Conservation (phyloP, 2,888 invertebrate species). For the Caenorhabditis angaria region DNA sequence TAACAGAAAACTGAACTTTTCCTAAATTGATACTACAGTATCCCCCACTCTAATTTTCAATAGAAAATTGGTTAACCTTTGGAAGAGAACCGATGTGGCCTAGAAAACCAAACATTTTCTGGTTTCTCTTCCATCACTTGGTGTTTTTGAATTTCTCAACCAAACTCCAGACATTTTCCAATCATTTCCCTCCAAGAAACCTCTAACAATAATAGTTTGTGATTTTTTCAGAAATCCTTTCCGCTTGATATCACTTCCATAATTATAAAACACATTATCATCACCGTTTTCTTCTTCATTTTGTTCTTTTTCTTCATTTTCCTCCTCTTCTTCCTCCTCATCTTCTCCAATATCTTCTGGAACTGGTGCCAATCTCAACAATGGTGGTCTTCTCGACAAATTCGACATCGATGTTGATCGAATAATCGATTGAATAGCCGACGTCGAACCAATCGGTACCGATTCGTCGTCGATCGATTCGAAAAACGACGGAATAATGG, state of each 20-base stretch:
- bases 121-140: not conserved
- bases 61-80: too few relatives aligned
- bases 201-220: not conserved
- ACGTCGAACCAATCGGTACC: not conserved
- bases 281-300: conserved; percentile 9
- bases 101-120: not conserved
- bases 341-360: conserved; percentile 46
- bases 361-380: conserved; percentile 52
- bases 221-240: conserved; percentile 9
- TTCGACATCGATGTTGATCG: conserved; percentile 25
- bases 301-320: not conserved
- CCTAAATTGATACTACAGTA: too few relatives aligned
- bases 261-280: conserved; percentile 14
- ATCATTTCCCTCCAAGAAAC: not conserved
- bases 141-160: not conserved
- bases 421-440: conserved; percentile 11
- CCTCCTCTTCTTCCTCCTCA: conserved; percentile 32
- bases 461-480: conserved; percentile 18
- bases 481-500: conserved; percentile 32
- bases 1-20: too few relatives aligned
- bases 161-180: not conserved
- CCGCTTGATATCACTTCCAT: not conserved
- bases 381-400: conserved; percentile 45
- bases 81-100: too few relatives aligned
- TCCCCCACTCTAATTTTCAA: too few relatives aligned